phyloP scores from a whole-genome alignment of 2,113 vertebrate species.

The Mugil cephalus region DNA sequence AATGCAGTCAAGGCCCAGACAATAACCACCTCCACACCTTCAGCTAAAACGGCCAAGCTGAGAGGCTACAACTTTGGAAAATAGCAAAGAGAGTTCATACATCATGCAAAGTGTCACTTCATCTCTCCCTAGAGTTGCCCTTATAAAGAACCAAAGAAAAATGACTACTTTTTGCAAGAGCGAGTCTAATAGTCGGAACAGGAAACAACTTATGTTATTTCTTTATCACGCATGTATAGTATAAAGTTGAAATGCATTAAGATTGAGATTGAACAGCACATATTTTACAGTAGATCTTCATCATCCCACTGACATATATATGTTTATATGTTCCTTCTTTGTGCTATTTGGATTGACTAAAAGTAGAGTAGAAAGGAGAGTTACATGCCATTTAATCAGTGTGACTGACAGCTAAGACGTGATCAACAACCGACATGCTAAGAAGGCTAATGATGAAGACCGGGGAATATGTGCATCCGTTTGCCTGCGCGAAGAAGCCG shows the following conservation, averaged over 20 bases:
- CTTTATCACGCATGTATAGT: too few relatives aligned
- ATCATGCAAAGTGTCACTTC: too few relatives aligned
- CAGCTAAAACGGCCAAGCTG: too few relatives aligned
- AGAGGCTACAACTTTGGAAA: too few relatives aligned
- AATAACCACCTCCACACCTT: too few relatives aligned
- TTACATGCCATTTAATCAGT: neutral
- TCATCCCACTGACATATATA: neutral
- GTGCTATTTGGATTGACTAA: neutral
- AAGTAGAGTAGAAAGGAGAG: neutral
- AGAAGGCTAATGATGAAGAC: slow-evolving; percentile 10
- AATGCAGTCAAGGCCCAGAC: too few relatives aligned
- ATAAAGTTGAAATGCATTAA: too few relatives aligned
- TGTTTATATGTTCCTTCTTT: neutral
- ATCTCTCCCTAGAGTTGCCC: too few relatives aligned
- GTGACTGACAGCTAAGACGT: neutral
- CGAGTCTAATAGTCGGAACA: neutral
- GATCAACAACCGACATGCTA: slow-evolving; percentile 7
- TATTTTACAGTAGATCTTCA: slow-evolving; percentile 5
- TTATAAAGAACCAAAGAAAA: neutral
- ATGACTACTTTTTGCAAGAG: too few relatives aligned
- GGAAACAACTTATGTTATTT: too few relatives aligned
- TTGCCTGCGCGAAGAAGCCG: neutral
- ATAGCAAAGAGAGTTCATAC: too few relatives aligned
- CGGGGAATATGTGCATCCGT: neutral
- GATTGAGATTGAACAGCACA: neutral